Conservation (phyloP, 2,113 vertebrate genomes). For the Saccopteryx bilineata region DNA sequence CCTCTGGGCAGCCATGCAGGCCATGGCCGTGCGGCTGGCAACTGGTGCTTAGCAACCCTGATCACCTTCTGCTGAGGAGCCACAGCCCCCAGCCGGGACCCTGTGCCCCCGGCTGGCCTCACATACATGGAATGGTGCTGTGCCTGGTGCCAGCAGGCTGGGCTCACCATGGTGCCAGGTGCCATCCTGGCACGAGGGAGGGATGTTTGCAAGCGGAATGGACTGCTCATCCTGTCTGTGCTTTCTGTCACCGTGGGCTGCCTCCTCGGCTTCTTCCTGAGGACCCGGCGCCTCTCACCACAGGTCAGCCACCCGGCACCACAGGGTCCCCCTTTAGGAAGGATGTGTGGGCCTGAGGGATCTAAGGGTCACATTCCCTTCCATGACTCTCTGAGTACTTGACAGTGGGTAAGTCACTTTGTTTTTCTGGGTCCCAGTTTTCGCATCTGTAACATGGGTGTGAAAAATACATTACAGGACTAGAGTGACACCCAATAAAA, state of each 20-base stretch:
- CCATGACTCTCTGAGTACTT: neutral
- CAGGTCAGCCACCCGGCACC: slow-evolving; percentile 91
- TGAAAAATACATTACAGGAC: neutral
- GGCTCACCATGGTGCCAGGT: slow-evolving; percentile 91
- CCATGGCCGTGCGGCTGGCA: slow-evolving; percentile 90
- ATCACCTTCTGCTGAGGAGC: slow-evolving; percentile 83
- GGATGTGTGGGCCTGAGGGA: neutral
- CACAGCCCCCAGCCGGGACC: slow-evolving; percentile 86
- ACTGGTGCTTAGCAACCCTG: slow-evolving; percentile 78
- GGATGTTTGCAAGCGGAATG: slow-evolving; percentile 96
- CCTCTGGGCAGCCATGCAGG: slow-evolving; percentile 93
- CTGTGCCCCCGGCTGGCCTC: slow-evolving; percentile 75
- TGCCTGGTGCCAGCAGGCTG: slow-evolving; percentile 71
- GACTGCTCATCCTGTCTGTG: slow-evolving; percentile 97
- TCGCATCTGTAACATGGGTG: neutral
- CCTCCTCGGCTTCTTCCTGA: slow-evolving; percentile 97
- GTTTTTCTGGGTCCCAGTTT: neutral
- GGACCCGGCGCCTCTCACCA: slow-evolving; percentile 94
- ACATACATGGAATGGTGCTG: slow-evolving; percentile 78
- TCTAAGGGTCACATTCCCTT: neutral
- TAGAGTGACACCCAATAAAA: neutral
- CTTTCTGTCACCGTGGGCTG: slow-evolving; percentile 97
- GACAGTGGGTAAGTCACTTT: neutral
- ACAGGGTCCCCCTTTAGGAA: neutral
- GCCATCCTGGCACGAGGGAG: slow-evolving; percentile 93